phyloP scores from a whole-genome alignment of 2,113 vertebrate species.

The Columba janthina region DNA sequence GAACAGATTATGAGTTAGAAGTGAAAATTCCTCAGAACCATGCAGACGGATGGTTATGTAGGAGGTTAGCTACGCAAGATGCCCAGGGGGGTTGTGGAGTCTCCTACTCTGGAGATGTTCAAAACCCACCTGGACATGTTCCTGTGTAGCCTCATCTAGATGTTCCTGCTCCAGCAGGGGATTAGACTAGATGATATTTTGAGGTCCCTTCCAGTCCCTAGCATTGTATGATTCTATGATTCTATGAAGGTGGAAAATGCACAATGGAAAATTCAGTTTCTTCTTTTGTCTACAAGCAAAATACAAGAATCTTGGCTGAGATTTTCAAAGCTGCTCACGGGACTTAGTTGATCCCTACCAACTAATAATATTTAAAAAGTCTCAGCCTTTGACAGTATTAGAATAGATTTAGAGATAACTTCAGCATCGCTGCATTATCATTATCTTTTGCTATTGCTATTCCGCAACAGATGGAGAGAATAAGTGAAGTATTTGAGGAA shows the following conservation, averaged over 20 bases:
- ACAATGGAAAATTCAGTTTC: not conserved
- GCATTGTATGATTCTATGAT: too few relatives aligned
- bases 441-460: not conserved
- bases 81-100: too few relatives aligned
- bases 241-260: not conserved
- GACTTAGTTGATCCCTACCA: not conserved
- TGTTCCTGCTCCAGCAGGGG: too few relatives aligned
- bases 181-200: too few relatives aligned
- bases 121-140: too few relatives aligned
- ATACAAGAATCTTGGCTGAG: not conserved
- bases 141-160: too few relatives aligned
- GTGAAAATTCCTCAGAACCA: not conserved
- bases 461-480: conserved; percentile 57
- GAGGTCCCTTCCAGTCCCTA: too few relatives aligned
- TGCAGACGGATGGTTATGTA: not conserved
- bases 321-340: not conserved
- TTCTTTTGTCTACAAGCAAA: not conserved
- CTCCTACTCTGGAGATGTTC: too few relatives aligned
- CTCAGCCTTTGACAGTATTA: not conserved
- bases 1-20: not conserved
- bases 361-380: not conserved
- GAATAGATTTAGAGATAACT: not conserved
- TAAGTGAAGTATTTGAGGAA: conserved; percentile 60
- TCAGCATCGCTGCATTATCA: not conserved
- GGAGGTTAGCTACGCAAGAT: not conserved